Evolutionary conservation across 2,113 vertebrate genomes (phyloP), one percentile per base, ranked within the genome.

Genomic region (Notechis scutatus): DNA sequence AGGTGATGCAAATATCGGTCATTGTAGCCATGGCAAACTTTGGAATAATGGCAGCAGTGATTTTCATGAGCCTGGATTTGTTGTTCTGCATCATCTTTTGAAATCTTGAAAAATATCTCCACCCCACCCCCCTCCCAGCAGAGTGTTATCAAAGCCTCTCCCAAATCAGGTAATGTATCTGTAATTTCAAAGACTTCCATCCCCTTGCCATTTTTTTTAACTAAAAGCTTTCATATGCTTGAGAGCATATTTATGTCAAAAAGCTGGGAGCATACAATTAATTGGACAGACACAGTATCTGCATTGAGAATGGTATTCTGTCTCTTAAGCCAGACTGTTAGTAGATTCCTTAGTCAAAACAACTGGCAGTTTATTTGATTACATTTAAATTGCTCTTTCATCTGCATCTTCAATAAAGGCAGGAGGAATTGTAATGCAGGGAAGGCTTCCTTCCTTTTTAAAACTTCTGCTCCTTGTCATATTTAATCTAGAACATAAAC

Each of bases 261-360:
- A 85, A 88, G 6, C 23, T 90, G 45, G 89, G 61, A 61, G 42
- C 85, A 81, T 94, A 88, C 59, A 94, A 93, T 87, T 92, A 93
- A 87, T 87, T n/a, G 39, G 59, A 90, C 87, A 52, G 81, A 57
- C 57, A 74, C 23, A 39, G 55, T 81, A 85, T 89, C 87, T 74
- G 55, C 56, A 88, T 87, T 89, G 56, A 74, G 90, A 88, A 81
- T 69, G 91, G 45, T 52, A 64, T 90, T 90, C 47, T 69, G 64
- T 29, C 56, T 87, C 57, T 87, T 26, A 47, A 91, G 93, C 47
- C 74, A 92, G 57, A 23, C 23, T 89, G 56, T 50, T 74, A 91
- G 52, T n/a, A 34, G 54, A 91, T 91, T 29, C 59, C 29, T 88
- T 12, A 39, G 21, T 54, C 74, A 15, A 45, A 52, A 61, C 39